Conservation (phyloP, 2,888 invertebrate species). For the Agrochola litura region DNA sequence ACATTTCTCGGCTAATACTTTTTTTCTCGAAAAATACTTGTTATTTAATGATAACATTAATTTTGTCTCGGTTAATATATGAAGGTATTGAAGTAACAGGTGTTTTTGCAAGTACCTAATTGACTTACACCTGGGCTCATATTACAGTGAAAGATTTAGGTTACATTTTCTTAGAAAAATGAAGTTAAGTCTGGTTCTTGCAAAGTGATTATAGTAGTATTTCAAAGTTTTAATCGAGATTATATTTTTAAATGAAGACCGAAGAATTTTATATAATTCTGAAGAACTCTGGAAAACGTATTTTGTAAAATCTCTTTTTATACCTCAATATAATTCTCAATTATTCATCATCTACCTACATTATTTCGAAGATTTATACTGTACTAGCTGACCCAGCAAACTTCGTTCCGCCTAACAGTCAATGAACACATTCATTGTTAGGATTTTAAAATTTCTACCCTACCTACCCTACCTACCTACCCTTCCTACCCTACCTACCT, state of each 20-base stretch:
- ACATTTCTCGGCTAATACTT: slow-evolving; percentile 48
- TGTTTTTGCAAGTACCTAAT: not conserved
- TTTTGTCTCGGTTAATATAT: slow-evolving; percentile 20
- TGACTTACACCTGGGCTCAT: not conserved
- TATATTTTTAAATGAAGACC: not conserved
- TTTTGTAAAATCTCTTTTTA: not conserved
- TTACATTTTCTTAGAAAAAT: not conserved
- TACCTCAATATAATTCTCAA: not conserved
- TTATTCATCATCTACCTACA: no score
- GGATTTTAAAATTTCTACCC: no score
- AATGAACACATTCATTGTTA: no score
- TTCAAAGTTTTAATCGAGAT: not conserved
- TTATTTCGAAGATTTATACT: no score
- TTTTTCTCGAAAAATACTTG: slow-evolving; percentile 24
- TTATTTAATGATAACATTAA: slow-evolving; percentile 20
- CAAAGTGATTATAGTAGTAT: not conserved
- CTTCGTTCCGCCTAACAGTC: no score
- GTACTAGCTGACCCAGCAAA: no score
- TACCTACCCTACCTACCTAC: no score
- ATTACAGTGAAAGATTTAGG: not conserved
- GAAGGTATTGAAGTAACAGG: not conserved
- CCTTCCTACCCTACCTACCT: no score
- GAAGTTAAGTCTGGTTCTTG: not conserved
- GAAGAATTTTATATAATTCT: not conserved
- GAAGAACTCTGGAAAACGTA: not conserved